Percentiles rank a stretch among this genome's conserved stretches.
Conservation (phyloP, 2,888 invertebrate species). For the Hydroisotoma schaefferi region DNA sequence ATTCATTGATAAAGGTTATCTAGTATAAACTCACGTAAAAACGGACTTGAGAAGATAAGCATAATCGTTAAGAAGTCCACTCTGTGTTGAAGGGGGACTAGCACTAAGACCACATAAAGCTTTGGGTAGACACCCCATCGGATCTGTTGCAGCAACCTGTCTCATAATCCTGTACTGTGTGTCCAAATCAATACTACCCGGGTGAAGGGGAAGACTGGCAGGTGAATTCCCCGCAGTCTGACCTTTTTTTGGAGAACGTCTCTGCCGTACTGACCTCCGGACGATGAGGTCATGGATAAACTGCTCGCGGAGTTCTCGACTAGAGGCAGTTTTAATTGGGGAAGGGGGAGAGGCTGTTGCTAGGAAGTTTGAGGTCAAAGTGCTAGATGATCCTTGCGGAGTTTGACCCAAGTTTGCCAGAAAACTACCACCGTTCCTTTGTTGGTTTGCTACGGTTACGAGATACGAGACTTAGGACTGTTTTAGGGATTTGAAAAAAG, state of each 20-base stretch:
- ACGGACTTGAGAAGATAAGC: constrained; percentile 42
- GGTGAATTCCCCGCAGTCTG: neutral
- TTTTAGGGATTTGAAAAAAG: neutral
- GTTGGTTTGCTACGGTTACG: constrained; percentile 24
- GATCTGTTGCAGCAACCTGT: constrained; percentile 42
- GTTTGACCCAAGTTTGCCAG: constrained; percentile 3
- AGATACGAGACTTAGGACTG: neutral
- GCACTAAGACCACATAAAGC: constrained; percentile 64
- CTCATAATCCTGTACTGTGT: constrained; percentile 33
- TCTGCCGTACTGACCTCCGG: neutral
- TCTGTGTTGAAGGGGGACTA: constrained; percentile 51
- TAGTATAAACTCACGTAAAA: constrained; percentile 33
- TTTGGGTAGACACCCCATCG: constrained; percentile 59
- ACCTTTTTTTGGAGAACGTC: neutral
- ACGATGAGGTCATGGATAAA: neutral
- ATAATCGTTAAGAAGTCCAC: constrained; percentile 41
- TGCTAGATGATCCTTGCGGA: neutral
- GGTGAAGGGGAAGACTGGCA: neutral
- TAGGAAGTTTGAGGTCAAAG: neutral
- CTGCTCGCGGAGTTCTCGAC: too few relatives aligned
- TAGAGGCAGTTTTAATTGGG: too few relatives aligned
- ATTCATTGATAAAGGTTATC: too few relatives aligned
- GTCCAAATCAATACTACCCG: constrained; percentile 6
- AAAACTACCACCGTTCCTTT: constrained; percentile 24
- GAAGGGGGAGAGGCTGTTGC: too few relatives aligned